Evolutionary conservation across 2,888 invertebrate species (phyloP).

Genomic region (Machimus atricapillus): DNA sequence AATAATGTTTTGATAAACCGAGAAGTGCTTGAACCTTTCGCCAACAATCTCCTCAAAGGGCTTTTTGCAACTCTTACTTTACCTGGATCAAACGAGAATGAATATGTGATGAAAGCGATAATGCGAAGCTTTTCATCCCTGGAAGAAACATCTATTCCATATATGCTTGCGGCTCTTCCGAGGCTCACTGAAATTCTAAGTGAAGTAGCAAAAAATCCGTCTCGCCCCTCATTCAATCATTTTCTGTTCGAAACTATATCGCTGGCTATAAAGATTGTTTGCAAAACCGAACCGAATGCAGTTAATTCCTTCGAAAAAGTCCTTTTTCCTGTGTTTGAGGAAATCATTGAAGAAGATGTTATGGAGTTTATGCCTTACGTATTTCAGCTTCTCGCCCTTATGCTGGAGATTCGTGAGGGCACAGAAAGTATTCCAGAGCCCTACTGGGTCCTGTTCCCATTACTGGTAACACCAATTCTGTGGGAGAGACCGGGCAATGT

Average conservation of each 20-base stretch:
- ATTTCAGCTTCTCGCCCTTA: conserved; percentile 93
- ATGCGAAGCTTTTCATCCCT: conserved; percentile 85
- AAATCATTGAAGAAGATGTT: conserved; percentile 90
- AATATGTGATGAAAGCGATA: conserved; percentile 98
- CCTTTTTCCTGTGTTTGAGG: conserved; percentile 94
- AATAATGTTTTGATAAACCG: conserved; percentile 67
- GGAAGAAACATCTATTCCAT: conserved; percentile 81
- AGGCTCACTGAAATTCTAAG: conserved; percentile 84
- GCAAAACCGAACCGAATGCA: conserved; percentile 79
- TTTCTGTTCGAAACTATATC: conserved; percentile 96
- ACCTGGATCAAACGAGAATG: conserved; percentile 87
- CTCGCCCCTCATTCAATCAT: conserved; percentile 97
- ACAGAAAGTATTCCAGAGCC: conserved; percentile 73
- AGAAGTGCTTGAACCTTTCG: conserved; percentile 71
- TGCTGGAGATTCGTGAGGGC: conserved; percentile 77
- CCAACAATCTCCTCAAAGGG: conserved; percentile 73
- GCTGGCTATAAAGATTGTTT: conserved; percentile 85
- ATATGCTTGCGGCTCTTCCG: conserved; percentile 79
- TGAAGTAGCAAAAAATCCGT: conserved; percentile 89
- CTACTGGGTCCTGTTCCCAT: conserved; percentile 90
- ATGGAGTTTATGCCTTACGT: conserved; percentile 97
- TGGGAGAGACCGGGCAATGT: conserved; percentile 96
- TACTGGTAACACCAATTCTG: conserved; percentile 84
- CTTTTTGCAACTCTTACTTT: conserved; percentile 78
- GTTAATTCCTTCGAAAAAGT: conserved; percentile 89